Conservation (phyloP, 2,888 invertebrate species). For the Alentia gelatinosa region DNA sequence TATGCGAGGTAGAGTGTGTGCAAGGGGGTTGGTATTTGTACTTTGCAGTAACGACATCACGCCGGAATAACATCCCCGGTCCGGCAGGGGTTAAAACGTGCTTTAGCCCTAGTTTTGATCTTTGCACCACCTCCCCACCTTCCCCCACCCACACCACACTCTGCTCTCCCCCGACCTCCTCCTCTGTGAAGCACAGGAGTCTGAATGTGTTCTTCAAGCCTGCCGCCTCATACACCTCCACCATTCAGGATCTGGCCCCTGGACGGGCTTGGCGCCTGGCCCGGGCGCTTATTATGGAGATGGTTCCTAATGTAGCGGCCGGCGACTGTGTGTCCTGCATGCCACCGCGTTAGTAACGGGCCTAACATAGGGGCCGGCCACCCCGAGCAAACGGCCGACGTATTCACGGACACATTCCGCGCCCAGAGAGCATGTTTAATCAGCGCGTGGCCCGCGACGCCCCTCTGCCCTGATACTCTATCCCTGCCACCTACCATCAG, state of each 20-base stretch:
- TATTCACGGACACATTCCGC: background rate
- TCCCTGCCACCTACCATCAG: background rate
- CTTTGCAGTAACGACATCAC: background rate
- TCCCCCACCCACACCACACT: background rate
- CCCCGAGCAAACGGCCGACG: background rate
- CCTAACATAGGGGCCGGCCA: background rate
- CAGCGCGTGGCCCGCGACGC: background rate
- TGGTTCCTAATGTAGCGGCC: background rate
- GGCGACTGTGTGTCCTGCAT: background rate
- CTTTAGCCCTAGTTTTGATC: background rate
- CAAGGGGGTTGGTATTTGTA: background rate
- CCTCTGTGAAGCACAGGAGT: no score
- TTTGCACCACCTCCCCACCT: background rate
- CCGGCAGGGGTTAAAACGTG: background rate
- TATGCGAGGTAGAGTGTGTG: background rate
- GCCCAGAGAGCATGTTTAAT: constrained; percentile 4
- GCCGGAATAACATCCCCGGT: background rate
- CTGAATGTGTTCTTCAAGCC: no score
- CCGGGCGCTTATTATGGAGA: background rate
- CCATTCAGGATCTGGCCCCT: background rate
- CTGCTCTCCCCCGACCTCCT: background rate
- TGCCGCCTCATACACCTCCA: no score
- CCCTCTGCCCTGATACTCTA: background rate
- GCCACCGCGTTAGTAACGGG: background rate
- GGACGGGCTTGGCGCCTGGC: background rate